Conservation (phyloP, 2,888 invertebrate species). For the Alcis repandata region DNA sequence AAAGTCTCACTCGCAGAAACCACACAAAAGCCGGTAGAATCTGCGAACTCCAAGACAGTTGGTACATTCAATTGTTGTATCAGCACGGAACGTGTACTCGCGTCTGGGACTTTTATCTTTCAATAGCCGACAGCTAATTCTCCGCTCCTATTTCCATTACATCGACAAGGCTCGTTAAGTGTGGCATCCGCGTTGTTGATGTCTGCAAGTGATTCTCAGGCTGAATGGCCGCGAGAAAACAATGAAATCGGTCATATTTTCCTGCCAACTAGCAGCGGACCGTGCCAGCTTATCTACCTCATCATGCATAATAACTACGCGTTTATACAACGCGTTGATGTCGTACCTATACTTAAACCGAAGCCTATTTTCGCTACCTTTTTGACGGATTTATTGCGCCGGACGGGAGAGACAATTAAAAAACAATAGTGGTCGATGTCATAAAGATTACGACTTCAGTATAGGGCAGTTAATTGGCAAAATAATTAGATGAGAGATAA, state of each 20-base stretch:
- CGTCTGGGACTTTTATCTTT: constrained; percentile 73
- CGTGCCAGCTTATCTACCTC: constrained; percentile 78
- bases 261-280: constrained; percentile 81
- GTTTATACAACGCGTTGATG: constrained; percentile 77
- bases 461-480: constrained; percentile 41
- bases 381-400: constrained; percentile 66
- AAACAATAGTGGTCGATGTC: constrained; percentile 44
- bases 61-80: constrained; percentile 75
- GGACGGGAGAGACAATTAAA: constrained; percentile 48
- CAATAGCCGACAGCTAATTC: constrained; percentile 81
- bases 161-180: constrained; percentile 86
- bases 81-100: constrained; percentile 60
- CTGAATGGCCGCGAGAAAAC: constrained; percentile 78
- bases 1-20: background rate
- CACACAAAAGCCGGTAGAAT: constrained; percentile 24
- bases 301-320: constrained; percentile 81
- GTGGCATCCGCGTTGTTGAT: constrained; percentile 83
- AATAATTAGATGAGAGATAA: constrained; percentile 39
- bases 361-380: constrained; percentile 77
- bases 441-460: constrained; percentile 40
- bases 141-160: constrained; percentile 81
- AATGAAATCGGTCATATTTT: constrained; percentile 86
- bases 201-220: constrained; percentile 84
- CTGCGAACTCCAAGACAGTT: constrained; percentile 42
- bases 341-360: constrained; percentile 74